Conservation (phyloP, 2,888 invertebrate genomes). For the Pyralis farinalis region DNA sequence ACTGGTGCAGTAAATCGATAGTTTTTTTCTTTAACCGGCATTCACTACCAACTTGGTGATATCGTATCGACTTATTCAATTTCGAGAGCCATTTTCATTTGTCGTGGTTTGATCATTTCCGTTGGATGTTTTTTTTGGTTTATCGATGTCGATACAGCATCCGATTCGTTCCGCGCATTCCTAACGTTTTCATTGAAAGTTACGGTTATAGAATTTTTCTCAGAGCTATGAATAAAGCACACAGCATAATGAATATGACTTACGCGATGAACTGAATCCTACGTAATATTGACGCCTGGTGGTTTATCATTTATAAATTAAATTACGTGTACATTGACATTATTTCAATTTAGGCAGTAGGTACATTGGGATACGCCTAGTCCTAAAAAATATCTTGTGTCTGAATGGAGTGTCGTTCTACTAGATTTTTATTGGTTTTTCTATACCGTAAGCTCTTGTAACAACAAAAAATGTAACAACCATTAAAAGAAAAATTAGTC, state of each 20-base stretch:
- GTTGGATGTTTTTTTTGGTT: slow-evolving; percentile 45
- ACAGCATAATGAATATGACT: slow-evolving; percentile 5
- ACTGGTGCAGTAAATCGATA: slow-evolving; percentile 60
- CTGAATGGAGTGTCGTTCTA: too few species aligned
- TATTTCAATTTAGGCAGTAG: too few species aligned
- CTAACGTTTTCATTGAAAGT: slow-evolving; percentile 48
- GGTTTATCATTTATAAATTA: too few species aligned
- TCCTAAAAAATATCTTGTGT: too few species aligned
- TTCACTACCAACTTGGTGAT: slow-evolving; percentile 75
- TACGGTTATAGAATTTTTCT: slow-evolving; percentile 46
- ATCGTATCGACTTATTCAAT: slow-evolving; percentile 77
- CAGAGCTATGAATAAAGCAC: slow-evolving; percentile 37
- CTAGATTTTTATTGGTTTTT: too few species aligned
- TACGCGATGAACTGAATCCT: background rate
- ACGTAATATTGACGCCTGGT: too few species aligned
- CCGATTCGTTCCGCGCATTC: slow-evolving; percentile 73
- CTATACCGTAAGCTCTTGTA: too few species aligned
- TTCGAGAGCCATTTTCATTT: slow-evolving; percentile 65
- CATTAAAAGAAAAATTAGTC: too few species aligned
- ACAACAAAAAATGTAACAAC: too few species aligned
- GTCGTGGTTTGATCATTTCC: slow-evolving; percentile 69
- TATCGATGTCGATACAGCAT: slow-evolving; percentile 52
- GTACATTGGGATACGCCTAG: too few species aligned
- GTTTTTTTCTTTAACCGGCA: slow-evolving; percentile 67
- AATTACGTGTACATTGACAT: too few species aligned